Conservation (phyloP, 53 echinoderm and acorn worm genomes). For the Antedon mediterranea region DNA sequence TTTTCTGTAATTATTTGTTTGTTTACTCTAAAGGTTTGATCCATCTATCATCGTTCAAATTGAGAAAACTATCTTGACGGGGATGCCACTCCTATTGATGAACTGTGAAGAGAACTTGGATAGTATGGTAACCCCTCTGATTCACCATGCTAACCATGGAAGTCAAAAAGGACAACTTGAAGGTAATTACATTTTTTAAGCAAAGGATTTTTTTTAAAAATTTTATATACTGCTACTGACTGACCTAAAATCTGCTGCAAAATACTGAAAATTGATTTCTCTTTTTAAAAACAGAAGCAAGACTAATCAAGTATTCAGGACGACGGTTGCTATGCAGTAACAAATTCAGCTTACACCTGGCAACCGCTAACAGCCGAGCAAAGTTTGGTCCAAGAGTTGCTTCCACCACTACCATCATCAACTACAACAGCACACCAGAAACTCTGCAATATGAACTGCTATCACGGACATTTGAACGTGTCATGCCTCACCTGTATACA, state of each 20-base stretch:
- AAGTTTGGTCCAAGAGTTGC: conserved; percentile 61
- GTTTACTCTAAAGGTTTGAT: conserved; percentile 49
- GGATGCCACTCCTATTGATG: conserved; percentile 78
- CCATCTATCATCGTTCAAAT: conserved; percentile 93
- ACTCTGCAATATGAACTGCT: conserved; percentile 45
- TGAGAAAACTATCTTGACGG: conserved; percentile 88
- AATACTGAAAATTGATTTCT: no score
- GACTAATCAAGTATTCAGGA: conserved; percentile 90
- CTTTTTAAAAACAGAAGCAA: conserved; percentile 42
- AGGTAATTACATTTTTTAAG: no score
- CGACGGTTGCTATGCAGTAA: conserved; percentile 75
- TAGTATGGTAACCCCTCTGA: conserved; percentile 77
- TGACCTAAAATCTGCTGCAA: no score
- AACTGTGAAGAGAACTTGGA: conserved; percentile 76
- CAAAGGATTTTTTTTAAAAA: no score
- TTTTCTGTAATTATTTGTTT: no score
- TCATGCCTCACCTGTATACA: conserved; percentile 52
- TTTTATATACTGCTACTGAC: no score
- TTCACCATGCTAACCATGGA: conserved; percentile 89
- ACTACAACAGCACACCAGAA: conserved; percentile 76
- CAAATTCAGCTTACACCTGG: conserved; percentile 73
- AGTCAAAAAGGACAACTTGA: conserved; percentile 66
- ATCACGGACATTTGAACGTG: conserved; percentile 42
- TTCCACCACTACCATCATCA: conserved; percentile 62
- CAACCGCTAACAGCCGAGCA: conserved; percentile 47